Base-by-base conservation (phyloP, 2,113 vertebrate genomes). In the Apus apus region DNA sequence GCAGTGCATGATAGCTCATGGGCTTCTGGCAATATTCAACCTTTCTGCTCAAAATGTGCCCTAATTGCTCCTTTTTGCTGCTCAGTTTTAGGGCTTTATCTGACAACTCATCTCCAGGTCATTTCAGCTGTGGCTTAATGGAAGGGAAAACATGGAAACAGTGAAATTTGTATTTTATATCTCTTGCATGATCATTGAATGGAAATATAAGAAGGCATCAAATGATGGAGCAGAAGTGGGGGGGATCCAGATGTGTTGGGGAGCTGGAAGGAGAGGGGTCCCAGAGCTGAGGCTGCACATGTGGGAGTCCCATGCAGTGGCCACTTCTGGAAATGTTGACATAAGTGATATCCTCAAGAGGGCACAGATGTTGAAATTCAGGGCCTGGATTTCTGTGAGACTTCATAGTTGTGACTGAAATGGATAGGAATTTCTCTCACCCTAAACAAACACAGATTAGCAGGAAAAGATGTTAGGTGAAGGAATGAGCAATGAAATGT, bases 381-480 rank as follows among this genome's bases (percentile, higher is more conserved):
- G 43, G 56, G 30, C 56, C 64, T 93, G 88, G 40, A 60, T 95
- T 90, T 91, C 78, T 87, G 4, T 54, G 90, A 80, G 78, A 73
- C 51, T 86, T 66, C n/a, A 83, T 27, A 45, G 48, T 51, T 80
- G 60, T 90, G 90, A 94, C 53, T 4, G 16, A 92, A 92, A 92
- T 51, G 79, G 85, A 71, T 36, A 57, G 91, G 92, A 94, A 94
- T 96, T 93, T 83, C 56, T 89, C 67, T 89, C 67, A 83, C 54
- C 71, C 85, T 85, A 66, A 90, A 64, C 66, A 95, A 89, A 91
- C 66, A 89, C 5, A 68, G 87, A 91, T 91, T 94, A 93, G 48
- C 32, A 85, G 88, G 75, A 48, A 64, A 93, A 86, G 72, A 81
- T 32, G 68, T 54, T 62, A 32, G 29, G 38, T 1, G 25, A 82